Conservation (phyloP, 2,113 vertebrate species). For the Rhinolophus ferrumequinum region DNA sequence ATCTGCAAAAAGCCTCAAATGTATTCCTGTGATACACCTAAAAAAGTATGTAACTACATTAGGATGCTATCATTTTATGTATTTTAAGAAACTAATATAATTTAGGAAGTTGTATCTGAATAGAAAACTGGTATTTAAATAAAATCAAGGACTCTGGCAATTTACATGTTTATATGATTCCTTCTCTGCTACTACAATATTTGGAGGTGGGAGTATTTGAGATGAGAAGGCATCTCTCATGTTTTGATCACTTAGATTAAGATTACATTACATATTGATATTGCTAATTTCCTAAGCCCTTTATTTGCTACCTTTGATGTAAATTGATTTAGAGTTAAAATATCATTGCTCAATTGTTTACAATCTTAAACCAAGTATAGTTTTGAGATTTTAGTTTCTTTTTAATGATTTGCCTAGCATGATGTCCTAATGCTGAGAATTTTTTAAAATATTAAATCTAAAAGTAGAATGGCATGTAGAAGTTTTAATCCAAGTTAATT, state of each 20-base stretch:
- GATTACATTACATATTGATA: not conserved
- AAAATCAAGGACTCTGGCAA: conserved; percentile 36
- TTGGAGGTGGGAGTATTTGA: conserved; percentile 7
- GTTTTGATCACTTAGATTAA: conserved; percentile 47
- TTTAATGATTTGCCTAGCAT: conserved; percentile 37
- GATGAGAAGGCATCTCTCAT: conserved; percentile 4
- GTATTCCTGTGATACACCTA: conserved; percentile 46
- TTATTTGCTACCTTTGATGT: conserved; percentile 9
- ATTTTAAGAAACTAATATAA: conserved; percentile 35
- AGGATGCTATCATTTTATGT: conserved; percentile 34
- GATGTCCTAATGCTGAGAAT: not conserved
- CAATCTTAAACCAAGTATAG: not conserved
- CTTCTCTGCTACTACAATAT: not conserved
- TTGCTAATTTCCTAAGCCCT: not conserved
- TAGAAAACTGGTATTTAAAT: conserved; percentile 37
- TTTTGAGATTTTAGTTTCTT: conserved; percentile 23
- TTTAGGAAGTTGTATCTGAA: conserved; percentile 22
- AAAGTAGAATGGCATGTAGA: conserved; percentile 41
- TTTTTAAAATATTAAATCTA: conserved; percentile 35
- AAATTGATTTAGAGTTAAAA: conserved; percentile 53
- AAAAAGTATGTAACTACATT: conserved; percentile 43
- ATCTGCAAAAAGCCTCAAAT: conserved; percentile 2
- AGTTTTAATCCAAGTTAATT: conserved; percentile 19
- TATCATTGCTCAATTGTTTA: not conserved
- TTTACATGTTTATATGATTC: conserved; percentile 14